Conservation (phyloP, 2,113 vertebrate genomes). For the Alligator mississippiensis region DNA sequence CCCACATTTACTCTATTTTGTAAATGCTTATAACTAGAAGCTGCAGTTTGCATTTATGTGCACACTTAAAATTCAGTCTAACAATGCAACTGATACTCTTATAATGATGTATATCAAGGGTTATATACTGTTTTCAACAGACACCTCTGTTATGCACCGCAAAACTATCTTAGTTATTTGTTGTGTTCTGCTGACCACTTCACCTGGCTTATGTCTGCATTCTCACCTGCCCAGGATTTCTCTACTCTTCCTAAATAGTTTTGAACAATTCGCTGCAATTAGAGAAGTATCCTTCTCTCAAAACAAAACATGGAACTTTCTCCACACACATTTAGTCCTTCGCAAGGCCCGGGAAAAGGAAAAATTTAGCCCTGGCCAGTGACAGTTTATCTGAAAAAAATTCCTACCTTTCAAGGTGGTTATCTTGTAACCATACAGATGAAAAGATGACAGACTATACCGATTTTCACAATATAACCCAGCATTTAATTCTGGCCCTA, state of each 20-base stretch:
- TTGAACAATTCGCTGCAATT: conserved; percentile 37
- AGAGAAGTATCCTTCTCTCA: conserved; percentile 1
- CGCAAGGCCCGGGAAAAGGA: background rate
- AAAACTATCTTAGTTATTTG: background rate
- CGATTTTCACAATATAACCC: too few relatives aligned
- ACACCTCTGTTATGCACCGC: background rate
- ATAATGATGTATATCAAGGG: background rate
- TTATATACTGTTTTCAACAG: background rate
- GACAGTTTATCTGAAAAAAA: background rate
- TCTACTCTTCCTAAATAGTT: conserved; percentile 38
- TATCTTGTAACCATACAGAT: background rate
- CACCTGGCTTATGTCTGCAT: background rate
- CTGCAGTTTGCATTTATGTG: conserved; percentile 44
- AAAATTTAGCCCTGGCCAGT: background rate
- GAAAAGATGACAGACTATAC: background rate
- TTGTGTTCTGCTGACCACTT: conserved; percentile 9
- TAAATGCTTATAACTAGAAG: conserved; percentile 54
- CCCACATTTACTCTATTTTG: conserved; percentile 46
- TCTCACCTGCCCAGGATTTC: conserved; percentile 27
- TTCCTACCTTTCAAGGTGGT: background rate
- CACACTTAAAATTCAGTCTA: conserved; percentile 51
- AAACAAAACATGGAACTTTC: background rate
- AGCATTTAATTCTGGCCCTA: too few relatives aligned
- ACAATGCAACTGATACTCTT: background rate
- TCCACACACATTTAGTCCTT: background rate